A percentile compares a stretch with the other conserved stretches of the same genome.
Conservation (phyloP, 2,797 vertebrate genomes). For the Morus bassanus region DNA sequence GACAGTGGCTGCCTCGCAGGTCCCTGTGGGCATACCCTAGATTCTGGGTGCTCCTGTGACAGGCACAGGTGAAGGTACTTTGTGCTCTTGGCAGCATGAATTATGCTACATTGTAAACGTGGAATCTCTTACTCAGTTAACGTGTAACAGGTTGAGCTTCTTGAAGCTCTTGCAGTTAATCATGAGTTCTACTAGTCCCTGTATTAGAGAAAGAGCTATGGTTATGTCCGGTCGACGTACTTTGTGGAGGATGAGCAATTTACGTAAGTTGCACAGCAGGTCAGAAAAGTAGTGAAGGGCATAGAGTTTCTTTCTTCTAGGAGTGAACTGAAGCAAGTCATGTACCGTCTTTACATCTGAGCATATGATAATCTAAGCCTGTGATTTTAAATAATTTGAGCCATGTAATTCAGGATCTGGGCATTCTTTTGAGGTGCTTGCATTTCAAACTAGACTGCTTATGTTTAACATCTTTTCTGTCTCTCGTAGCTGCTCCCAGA, state of each 20-base stretch:
- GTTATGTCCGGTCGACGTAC: background rate
- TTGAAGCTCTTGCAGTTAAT: background rate
- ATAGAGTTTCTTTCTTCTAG: background rate
- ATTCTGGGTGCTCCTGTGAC: background rate
- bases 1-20: background rate
- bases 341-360: background rate
- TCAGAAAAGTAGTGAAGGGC: background rate
- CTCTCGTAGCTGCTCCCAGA: background rate
- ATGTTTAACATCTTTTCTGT: background rate
- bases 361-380: background rate
- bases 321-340: accelerated
- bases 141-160: background rate
- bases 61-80: background rate
- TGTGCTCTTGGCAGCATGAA: background rate
- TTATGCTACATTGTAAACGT: background rate
- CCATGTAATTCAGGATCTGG: background rate
- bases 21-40: background rate
- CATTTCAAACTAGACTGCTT: background rate
- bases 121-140: background rate
- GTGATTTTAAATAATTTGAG: background rate
- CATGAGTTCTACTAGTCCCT: background rate
- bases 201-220: background rate
- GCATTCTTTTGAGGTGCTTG: background rate
- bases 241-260: background rate
- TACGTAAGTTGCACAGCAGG: background rate